phyloP scores from a whole-genome alignment of 2,888 invertebrate species.

The Sclerodermus sp. region DNA sequence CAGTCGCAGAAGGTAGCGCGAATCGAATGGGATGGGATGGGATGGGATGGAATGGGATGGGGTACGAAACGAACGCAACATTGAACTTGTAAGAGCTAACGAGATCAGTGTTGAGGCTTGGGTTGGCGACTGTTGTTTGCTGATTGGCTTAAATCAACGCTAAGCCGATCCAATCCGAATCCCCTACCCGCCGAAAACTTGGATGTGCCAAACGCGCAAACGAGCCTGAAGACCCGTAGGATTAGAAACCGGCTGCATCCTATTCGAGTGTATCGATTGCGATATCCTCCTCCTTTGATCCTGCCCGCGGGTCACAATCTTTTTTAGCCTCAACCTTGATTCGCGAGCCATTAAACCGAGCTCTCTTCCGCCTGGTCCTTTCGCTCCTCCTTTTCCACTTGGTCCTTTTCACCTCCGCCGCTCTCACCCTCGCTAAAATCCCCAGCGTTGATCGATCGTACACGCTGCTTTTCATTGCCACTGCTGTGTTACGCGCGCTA shows the following conservation, averaged over 20 bases:
- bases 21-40: slow-evolving; percentile 16
- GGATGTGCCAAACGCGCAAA: slow-evolving; percentile 20
- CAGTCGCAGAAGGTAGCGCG: slow-evolving; percentile 1
- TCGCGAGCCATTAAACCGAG: too few relatives aligned
- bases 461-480: too few relatives aligned
- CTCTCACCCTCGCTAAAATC: too few relatives aligned
- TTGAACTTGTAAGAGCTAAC: slow-evolving; percentile 55
- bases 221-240: slow-evolving; percentile 14
- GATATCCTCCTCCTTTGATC: too few relatives aligned
- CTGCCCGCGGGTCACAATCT: too few relatives aligned
- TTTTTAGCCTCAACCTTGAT: too few relatives aligned
- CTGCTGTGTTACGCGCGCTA: too few relatives aligned
- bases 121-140: slow-evolving; percentile 52
- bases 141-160: slow-evolving; percentile 58
- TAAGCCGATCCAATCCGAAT: slow-evolving; percentile 57
- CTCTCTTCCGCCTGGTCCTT: too few relatives aligned
- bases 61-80: slow-evolving; percentile 44
- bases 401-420: not conserved
- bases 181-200: slow-evolving; percentile 36
- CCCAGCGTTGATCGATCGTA: too few relatives aligned
- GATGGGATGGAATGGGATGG: slow-evolving; percentile 10
- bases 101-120: slow-evolving; percentile 52
- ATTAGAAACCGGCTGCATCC: not conserved
- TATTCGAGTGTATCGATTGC: too few relatives aligned
- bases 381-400: too few relatives aligned